These are phyloP conservation scores for Potamilus streckersoni DNA, from an alignment of 1,140 invertebrate species.

Conservation along the genomic window DNA sequence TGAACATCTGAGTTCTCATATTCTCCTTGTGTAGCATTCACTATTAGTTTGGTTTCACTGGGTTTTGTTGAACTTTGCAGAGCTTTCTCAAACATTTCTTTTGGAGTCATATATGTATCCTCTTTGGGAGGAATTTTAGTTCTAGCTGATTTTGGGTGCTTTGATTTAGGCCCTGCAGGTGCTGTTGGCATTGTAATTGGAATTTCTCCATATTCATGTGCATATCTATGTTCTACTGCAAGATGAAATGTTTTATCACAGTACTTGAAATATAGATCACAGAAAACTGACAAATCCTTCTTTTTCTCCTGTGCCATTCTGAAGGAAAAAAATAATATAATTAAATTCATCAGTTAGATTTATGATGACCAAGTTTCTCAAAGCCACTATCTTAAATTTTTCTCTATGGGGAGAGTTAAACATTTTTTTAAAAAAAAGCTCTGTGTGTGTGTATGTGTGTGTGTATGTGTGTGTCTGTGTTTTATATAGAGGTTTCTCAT, in stretches of 20 bases:
- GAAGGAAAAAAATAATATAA: neutral
- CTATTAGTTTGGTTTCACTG: neutral
- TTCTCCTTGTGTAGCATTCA: neutral
- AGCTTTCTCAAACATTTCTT: conserved; percentile 51
- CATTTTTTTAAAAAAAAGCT: too few species aligned
- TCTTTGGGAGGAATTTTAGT: conserved; percentile 13
- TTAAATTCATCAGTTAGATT: neutral
- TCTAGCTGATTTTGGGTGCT: conserved; percentile 30
- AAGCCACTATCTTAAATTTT: too few species aligned
- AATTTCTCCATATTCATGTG: conserved; percentile 61
- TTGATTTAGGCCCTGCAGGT: conserved; percentile 39
- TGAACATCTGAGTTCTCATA: neutral
- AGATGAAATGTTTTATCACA: conserved; percentile 54
- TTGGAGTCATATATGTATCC: conserved; percentile 42
- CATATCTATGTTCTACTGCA: conserved; percentile 54
- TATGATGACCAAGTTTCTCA: neutral
- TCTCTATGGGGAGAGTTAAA: too few species aligned
- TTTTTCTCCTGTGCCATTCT: neutral
- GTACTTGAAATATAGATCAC: conserved; percentile 48
- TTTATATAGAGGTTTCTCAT: too few species aligned
- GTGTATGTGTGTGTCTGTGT: too few species aligned
- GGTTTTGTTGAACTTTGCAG: conserved; percentile 14
- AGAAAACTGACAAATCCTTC: conserved; percentile 25
- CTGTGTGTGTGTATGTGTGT: too few species aligned
- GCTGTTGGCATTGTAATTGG: conserved; percentile 38